phyloP scores from a whole-genome alignment of 2,888 invertebrate species.

The Eulithis prunata region DNA sequence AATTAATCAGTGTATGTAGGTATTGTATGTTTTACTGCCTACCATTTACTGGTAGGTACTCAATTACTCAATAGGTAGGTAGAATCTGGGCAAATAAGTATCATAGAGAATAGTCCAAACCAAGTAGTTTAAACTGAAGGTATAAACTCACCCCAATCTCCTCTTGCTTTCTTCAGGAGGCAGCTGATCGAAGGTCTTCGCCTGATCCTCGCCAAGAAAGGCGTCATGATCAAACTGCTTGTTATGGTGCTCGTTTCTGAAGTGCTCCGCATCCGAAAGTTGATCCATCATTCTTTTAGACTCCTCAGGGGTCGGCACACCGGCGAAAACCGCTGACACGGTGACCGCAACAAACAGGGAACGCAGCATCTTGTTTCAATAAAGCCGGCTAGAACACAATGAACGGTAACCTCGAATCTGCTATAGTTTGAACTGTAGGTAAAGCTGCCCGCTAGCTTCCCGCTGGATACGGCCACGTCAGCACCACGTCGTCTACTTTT shows the following conservation, averaged over 20 bases:
- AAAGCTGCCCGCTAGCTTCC: slow-evolving; percentile 29
- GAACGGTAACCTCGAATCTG: neutral
- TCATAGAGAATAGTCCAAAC: too few relatives aligned
- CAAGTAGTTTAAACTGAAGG: too few relatives aligned
- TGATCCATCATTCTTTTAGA: slow-evolving; percentile 87
- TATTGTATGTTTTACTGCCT: too few relatives aligned
- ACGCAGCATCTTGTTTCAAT: slow-evolving; percentile 63
- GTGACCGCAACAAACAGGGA: slow-evolving; percentile 67
- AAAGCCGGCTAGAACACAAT: slow-evolving; percentile 24
- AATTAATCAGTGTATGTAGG: too few relatives aligned
- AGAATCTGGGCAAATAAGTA: too few relatives aligned
- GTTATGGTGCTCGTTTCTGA: slow-evolving; percentile 91
- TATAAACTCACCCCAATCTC: slow-evolving; percentile 87
- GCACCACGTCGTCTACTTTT: slow-evolving; percentile 61
- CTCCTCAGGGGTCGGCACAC: slow-evolving; percentile 90
- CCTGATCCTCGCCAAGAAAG: slow-evolving; percentile 96
- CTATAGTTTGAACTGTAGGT: slow-evolving; percentile 9
- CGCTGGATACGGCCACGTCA: slow-evolving; percentile 69
- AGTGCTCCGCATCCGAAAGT: slow-evolving; percentile 92
- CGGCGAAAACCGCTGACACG: slow-evolving; percentile 72
- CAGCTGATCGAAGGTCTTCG: slow-evolving; percentile 96
- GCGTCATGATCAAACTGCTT: slow-evolving; percentile 98
- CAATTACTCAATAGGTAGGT: too few relatives aligned
- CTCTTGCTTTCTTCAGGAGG: slow-evolving; percentile 97
- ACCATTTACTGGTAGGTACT: too few relatives aligned